A percentile compares a stretch with the other conserved stretches of the same genome.
Evolutionary conservation across 2,797 vertebrate species (phyloP).

Genomic region (Staurois parvus): DNA sequence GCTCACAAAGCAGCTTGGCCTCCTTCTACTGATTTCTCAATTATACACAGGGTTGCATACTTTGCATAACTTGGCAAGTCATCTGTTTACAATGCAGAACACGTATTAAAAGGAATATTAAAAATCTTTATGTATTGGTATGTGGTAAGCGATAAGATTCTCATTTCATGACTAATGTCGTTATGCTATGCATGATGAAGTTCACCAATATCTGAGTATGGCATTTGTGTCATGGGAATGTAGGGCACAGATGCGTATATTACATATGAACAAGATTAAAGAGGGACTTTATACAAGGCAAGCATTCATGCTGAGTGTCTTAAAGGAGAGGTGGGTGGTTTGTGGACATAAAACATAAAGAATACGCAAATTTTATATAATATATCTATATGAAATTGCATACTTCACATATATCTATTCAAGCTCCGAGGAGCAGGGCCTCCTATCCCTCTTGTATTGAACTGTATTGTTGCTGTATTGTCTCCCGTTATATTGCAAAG

Average conservation of each 20-base stretch:
- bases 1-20: background rate
- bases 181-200: background rate
- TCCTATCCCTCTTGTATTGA: no score
- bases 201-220: background rate
- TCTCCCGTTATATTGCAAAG: no score
- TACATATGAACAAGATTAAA: background rate
- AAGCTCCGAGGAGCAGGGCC: no score
- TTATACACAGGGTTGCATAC: constrained; percentile 27
- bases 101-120: background rate
- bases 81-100: constrained; percentile 11
- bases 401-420: background rate
- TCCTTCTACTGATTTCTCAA: background rate
- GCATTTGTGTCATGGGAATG: background rate
- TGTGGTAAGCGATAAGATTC: background rate
- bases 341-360: background rate
- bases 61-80: constrained; percentile 25
- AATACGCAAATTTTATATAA: background rate
- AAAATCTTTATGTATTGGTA: background rate
- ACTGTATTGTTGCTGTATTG: no score
- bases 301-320: background rate
- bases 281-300: background rate
- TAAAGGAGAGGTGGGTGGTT: background rate
- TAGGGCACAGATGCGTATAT: background rate
- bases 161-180: constrained; percentile 6
- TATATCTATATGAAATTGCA: no score